Percentiles rank a stretch among this genome's conserved stretches.
phyloP scores from a whole-genome alignment of 2,888 invertebrate genomes.

The Amiota mariae region DNA sequence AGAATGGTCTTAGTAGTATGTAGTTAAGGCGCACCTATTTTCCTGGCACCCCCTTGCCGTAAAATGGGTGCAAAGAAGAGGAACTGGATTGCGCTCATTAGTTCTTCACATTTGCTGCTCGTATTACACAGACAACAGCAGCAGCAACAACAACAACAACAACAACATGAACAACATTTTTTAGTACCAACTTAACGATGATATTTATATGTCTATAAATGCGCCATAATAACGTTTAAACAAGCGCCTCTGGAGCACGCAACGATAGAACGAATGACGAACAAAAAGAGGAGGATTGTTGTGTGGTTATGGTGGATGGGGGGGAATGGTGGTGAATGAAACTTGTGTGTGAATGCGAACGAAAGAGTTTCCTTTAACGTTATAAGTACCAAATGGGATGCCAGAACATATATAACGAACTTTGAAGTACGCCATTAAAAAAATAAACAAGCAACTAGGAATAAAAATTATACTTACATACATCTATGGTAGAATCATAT shows the following conservation, averaged over 20 bases:
- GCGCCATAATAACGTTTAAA: constrained; percentile 62
- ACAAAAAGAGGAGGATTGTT: background rate
- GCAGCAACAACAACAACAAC: background rate
- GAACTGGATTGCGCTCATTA: constrained; percentile 49
- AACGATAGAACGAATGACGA: background rate
- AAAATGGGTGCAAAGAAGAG: background rate
- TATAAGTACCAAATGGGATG: no score
- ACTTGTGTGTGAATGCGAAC: background rate
- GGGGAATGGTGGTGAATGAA: background rate
- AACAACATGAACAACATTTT: constrained; percentile 39
- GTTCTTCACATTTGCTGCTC: constrained; percentile 15
- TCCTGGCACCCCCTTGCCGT: no score
- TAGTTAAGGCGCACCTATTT: background rate
- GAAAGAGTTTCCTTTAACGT: constrained; percentile 3
- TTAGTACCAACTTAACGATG: constrained; percentile 61
- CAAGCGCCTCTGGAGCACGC: constrained; percentile 1
- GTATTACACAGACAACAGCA: constrained; percentile 6
- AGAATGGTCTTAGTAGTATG: constrained; percentile 26
- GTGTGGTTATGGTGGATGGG: background rate
- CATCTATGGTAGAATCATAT: constrained; percentile 2
- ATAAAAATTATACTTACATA: constrained; percentile 45
- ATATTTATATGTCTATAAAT: constrained; percentile 61
- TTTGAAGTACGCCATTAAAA: constrained; percentile 59
- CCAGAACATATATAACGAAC: constrained; percentile 40
- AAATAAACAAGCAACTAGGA: constrained; percentile 33